phyloP scores from a whole-genome alignment of 2,888 invertebrate species.

The Aphelenchoides bicaudatus region DNA sequence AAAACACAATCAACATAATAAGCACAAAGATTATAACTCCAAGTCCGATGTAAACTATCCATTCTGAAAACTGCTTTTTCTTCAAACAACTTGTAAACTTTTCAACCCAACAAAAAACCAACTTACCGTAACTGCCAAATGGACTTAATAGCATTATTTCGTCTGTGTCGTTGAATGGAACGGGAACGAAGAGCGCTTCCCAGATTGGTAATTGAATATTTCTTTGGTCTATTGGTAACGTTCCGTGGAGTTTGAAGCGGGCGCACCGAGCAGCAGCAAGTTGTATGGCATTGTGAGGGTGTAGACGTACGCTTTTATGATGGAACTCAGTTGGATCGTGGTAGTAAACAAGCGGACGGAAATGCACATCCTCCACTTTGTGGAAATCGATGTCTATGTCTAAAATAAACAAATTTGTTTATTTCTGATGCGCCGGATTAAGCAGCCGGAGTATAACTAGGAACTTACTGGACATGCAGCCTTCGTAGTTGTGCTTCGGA shows the following conservation, averaged over 20 bases:
- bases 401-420: slow-evolving; percentile 23
- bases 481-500: slow-evolving; percentile 16
- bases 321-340: slow-evolving; percentile 17
- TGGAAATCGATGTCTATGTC: slow-evolving; percentile 45
- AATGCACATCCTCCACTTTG: slow-evolving; percentile 30
- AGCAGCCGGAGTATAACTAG: too few species aligned
- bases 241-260: slow-evolving; percentile 26
- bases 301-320: slow-evolving; percentile 19
- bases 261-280: slow-evolving; percentile 24
- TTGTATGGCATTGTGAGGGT: slow-evolving; percentile 18
- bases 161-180: slow-evolving; percentile 28
- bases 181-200: slow-evolving; percentile 32
- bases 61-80: neutral
- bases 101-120: too few species aligned
- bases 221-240: slow-evolving; percentile 27
- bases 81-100: too few species aligned
- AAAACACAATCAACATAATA: neutral
- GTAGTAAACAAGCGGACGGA: slow-evolving; percentile 31
- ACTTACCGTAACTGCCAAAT: too few species aligned
- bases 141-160: too few species aligned
- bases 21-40: neutral
- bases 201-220: slow-evolving; percentile 31
- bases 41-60: neutral
- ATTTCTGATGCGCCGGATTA: too few species aligned
- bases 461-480: slow-evolving; percentile 34